phyloP scores from a whole-genome alignment of 2,797 vertebrate genomes.

The Serranus cabrilla region DNA sequence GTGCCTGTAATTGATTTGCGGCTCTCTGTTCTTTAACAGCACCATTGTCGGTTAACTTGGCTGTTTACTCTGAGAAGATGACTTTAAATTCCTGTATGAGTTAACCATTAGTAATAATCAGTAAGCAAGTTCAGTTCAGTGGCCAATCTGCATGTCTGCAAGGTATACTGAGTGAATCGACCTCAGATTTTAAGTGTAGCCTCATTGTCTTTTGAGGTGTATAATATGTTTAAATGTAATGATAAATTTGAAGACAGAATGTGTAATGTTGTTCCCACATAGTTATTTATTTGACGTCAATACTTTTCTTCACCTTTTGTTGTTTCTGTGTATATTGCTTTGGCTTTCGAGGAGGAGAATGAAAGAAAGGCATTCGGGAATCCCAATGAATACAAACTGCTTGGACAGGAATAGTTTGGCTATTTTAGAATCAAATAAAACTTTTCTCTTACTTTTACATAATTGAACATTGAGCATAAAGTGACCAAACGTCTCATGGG shows the following conservation, averaged over 20 bases:
- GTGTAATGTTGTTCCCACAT: not conserved
- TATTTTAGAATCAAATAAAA: not conserved
- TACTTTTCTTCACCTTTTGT: not conserved
- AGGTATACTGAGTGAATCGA: too few relatives aligned
- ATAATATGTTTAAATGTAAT: not conserved
- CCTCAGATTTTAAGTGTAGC: not conserved
- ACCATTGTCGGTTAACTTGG: not conserved
- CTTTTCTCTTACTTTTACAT: not conserved
- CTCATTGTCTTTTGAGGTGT: not conserved
- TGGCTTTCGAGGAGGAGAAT: not conserved
- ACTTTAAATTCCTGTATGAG: not conserved
- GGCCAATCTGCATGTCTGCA: conserved; percentile 1
- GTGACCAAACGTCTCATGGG: not conserved
- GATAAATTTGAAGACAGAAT: not conserved
- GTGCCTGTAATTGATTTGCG: not conserved
- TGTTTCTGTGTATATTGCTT: not conserved
- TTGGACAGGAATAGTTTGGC: not conserved
- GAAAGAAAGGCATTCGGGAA: conserved; percentile 2
- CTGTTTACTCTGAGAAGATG: not conserved
- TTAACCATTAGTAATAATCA: conserved; percentile 3
- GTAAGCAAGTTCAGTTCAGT: conserved; percentile 8
- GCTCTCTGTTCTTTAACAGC: not conserved
- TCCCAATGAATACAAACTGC: not conserved
- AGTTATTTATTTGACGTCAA: not conserved
- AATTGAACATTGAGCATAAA: not conserved